Conservation (phyloP, 2,797 vertebrate species). For the Chaetodon trifasciatus region DNA sequence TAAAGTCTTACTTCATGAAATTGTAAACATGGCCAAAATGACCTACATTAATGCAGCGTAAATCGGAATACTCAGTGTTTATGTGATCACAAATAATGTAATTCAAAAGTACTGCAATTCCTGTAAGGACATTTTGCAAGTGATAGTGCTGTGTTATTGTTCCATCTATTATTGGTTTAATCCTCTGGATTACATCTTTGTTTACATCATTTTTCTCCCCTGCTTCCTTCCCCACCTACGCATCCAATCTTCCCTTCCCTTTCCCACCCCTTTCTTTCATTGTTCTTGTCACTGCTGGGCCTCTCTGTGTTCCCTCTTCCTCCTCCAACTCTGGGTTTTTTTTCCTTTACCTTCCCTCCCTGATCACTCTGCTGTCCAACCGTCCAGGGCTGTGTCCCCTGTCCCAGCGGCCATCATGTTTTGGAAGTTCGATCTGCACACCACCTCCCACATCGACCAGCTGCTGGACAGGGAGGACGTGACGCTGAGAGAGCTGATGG, state of each 20-base stretch:
- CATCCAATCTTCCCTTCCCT: slow-evolving; percentile 18
- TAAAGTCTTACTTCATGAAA: not conserved
- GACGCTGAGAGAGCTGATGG: slow-evolving; percentile 95
- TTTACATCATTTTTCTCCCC: slow-evolving; percentile 39
- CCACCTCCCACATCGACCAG: slow-evolving; percentile 97
- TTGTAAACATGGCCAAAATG: not conserved
- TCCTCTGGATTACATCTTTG: slow-evolving; percentile 30
- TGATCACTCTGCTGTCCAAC: not conserved
- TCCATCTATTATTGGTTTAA: slow-evolving; percentile 17
- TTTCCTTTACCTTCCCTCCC: not conserved
- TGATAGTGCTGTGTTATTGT: slow-evolving; percentile 18
- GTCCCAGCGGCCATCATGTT: slow-evolving; percentile 91
- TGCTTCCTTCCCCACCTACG: slow-evolving; percentile 35
- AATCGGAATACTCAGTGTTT: slow-evolving; percentile 5
- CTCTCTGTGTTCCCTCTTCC: slow-evolving; percentile 2
- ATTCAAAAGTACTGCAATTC: not conserved
- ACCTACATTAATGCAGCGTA: not conserved
- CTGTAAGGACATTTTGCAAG: slow-evolving; percentile 2
- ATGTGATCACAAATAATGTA: not conserved
- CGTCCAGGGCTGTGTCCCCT: slow-evolving; percentile 82
- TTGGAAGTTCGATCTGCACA: slow-evolving; percentile 99
- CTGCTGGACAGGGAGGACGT: slow-evolving; percentile 97
- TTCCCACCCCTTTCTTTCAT: slow-evolving; percentile 22
- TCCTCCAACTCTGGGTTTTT: not conserved
- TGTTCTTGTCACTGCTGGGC: slow-evolving; percentile 33